Evolutionary conservation across 2,113 vertebrate species (phyloP).

Genomic region (Heliornis fulica): DNA sequence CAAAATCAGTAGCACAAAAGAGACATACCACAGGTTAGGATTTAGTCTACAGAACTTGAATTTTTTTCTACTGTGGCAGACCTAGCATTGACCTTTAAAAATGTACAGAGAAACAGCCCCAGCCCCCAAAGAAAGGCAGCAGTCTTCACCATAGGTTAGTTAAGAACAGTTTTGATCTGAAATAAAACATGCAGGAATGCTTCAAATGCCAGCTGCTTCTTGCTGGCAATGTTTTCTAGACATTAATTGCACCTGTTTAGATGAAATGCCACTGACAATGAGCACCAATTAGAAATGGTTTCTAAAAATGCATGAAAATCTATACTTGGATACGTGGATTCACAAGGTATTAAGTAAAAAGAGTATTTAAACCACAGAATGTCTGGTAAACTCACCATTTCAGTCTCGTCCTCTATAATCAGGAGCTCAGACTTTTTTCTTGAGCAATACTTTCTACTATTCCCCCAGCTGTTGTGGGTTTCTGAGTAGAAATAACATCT

Average conservation of each 20-base stretch:
- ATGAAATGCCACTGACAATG: neutral
- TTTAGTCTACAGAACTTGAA: neutral
- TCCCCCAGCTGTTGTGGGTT: neutral
- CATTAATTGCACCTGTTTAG: neutral
- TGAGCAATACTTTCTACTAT: neutral
- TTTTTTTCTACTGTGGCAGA: neutral
- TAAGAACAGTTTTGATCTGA: neutral
- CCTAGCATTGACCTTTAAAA: neutral
- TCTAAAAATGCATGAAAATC: neutral
- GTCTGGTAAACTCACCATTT: neutral
- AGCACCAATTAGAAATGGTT: neutral
- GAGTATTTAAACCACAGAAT: neutral
- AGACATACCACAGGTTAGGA: neutral
- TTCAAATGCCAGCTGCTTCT: neutral
- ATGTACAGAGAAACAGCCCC: neutral
- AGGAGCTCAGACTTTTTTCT: neutral
- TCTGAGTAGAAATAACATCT: conserved; percentile 3
- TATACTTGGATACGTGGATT: neutral
- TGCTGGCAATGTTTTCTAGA: neutral
- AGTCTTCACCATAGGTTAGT: neutral
- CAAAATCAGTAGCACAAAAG: neutral
- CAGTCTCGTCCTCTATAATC: neutral
- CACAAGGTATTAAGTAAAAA: neutral
- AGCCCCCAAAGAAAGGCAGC: neutral
- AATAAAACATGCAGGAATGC: neutral